These are phyloP conservation scores for Artibeus lituratus DNA, from an alignment of 2,797 vertebrate species.

Conservation along the genomic window DNA sequence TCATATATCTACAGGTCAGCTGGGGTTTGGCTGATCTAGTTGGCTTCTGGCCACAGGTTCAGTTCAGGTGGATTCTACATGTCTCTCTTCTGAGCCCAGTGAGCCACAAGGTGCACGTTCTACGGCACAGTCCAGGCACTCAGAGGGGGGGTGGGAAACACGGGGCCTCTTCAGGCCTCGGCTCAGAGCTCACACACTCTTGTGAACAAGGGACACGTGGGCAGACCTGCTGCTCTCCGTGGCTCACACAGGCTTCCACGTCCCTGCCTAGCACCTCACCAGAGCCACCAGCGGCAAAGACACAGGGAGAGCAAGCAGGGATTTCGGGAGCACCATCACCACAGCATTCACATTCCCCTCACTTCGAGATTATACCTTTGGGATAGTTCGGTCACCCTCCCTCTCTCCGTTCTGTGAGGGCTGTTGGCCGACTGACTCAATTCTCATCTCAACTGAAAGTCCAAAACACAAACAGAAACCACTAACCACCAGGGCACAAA, in stretches of 20 bases:
- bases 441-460: background rate
- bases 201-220: background rate
- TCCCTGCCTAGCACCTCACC: constrained; percentile 6
- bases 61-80: rapidly evolving
- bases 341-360: background rate
- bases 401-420: background rate
- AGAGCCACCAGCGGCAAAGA: background rate
- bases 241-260: background rate
- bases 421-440: background rate
- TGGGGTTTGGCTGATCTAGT: background rate
- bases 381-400: background rate
- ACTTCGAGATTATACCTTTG: background rate
- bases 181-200: background rate
- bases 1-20: background rate
- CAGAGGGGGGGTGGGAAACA: background rate
- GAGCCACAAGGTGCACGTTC: rapidly evolving
- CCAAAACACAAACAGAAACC: background rate
- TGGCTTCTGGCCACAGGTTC: background rate
- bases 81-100: background rate
- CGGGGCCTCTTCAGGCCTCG: background rate
- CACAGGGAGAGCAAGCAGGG: constrained; percentile 32
- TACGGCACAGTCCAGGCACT: background rate
- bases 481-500: background rate
- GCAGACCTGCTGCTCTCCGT: background rate
- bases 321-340: background rate